phyloP scores from a whole-genome alignment of 2,888 invertebrate species.

The Eilema depressum region DNA sequence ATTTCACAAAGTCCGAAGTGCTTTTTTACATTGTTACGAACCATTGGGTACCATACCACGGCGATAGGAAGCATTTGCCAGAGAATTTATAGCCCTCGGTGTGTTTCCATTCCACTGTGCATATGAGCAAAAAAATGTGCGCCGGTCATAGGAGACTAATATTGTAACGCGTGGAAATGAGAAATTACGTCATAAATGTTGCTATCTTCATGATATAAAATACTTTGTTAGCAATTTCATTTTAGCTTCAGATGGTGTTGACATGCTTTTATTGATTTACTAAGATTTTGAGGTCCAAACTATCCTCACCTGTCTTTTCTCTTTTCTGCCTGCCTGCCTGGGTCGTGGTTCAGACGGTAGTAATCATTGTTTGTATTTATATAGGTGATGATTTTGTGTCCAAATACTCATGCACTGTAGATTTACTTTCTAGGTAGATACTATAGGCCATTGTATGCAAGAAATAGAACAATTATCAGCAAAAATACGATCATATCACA shows the following conservation, averaged over 20 bases:
- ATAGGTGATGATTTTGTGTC: too few species aligned
- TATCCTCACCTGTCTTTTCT: too few species aligned
- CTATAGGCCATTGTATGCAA: too few species aligned
- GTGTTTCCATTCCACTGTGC: slow-evolving; percentile 41
- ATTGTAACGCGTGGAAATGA: slow-evolving; percentile 25
- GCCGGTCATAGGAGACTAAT: slow-evolving; percentile 33
- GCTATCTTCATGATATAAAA: not conserved
- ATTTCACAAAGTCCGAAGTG: slow-evolving; percentile 7
- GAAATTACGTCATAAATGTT: slow-evolving; percentile 21
- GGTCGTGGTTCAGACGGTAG: too few species aligned
- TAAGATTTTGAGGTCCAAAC: too few species aligned
- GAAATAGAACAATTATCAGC: not conserved
- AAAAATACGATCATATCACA: not conserved
- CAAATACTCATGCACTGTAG: too few species aligned
- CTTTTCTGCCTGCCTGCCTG: too few species aligned
- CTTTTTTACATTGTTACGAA: slow-evolving; percentile 12
- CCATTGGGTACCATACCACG: not conserved
- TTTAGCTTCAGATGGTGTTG: not conserved
- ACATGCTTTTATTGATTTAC: not conserved
- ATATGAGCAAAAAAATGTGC: slow-evolving; percentile 31
- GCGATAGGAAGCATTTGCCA: slow-evolving; percentile 24
- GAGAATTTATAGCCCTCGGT: slow-evolving; percentile 27
- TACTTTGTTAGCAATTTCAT: not conserved
- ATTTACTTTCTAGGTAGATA: too few species aligned
- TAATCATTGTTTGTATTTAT: too few species aligned